phyloP scores from a whole-genome alignment of 2,113 vertebrate genomes.

The Odontesthes bonariensis region DNA sequence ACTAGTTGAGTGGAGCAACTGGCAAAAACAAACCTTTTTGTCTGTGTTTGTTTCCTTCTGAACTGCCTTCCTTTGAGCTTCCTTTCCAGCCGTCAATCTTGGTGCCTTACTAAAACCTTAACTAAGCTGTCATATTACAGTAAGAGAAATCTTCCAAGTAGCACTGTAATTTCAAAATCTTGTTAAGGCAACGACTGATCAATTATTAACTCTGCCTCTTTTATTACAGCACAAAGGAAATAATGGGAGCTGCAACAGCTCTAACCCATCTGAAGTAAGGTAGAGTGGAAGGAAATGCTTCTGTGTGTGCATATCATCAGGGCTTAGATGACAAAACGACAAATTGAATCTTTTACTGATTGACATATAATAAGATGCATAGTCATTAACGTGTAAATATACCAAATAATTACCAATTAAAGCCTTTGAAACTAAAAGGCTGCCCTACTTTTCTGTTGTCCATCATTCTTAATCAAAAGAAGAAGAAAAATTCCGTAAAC shows the following conservation, averaged over 20 bases:
- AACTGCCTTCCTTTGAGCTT: constrained; percentile 53
- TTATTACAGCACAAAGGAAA: constrained; percentile 52
- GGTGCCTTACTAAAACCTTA: constrained; percentile 51
- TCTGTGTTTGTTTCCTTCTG: constrained; percentile 68
- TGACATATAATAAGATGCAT: neutral
- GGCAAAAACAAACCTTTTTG: constrained; percentile 72
- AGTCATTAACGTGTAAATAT: neutral
- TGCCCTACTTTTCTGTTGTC: neutral
- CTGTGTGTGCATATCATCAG: neutral
- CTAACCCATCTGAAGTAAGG: neutral
- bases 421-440: neutral
- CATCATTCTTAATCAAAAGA: neutral
- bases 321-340: neutral
- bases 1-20: constrained; percentile 48
- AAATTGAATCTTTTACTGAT: neutral
- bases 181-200: constrained; percentile 68
- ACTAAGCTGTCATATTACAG: constrained; percentile 63
- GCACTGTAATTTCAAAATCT: constrained; percentile 62
- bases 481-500: neutral
- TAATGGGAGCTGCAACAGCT: constrained; percentile 13
- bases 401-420: neutral
- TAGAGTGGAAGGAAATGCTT: neutral
- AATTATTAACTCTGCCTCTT: constrained; percentile 65
- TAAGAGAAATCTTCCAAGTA: constrained; percentile 42
- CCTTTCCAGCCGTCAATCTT: constrained; percentile 40